Base-by-base conservation (phyloP, 2,113 vertebrate genomes). In the Talpa occidentalis region DNA sequence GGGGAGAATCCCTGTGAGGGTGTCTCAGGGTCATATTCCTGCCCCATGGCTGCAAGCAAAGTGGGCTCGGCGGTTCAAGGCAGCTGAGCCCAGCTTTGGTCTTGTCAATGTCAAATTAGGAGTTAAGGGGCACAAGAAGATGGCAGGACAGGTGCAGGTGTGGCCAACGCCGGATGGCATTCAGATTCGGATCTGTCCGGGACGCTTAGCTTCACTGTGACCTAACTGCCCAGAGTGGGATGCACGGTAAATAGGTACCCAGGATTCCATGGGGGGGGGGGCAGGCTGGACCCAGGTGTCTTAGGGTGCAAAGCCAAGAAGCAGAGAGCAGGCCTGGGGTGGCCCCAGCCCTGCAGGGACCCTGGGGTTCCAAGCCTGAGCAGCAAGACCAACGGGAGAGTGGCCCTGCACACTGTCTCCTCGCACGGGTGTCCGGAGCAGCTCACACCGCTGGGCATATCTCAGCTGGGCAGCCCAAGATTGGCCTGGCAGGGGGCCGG, bases 71-170 rank as follows among this genome's bases (percentile, higher is more conserved):
- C 19, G 26, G 11, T 24, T 6, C 84, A 47, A 6, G 60, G 74
- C 0, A 0, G 35, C 30, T 0, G 0, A n/a, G 56, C 16, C 26
- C 37, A 14, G 4, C 32, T 30, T 76, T 35, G 0, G 1, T 7
- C 37, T 49, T 3, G n/a, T n/a, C n/a, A n/a, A n/a, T n/a, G n/a
- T n/a, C n/a, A n/a, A n/a, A n/a, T n/a, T n/a, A 49, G 6, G 49
- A 74, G 56, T 17, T n/a, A 49, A 76, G 1, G 16, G 64, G 67
- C 2, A 3, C 32, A 17, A 15, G 17, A 19, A 30, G 54, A 66
- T 16, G 5, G 30, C 24, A 28, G 35, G 16, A 16, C 5, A 26
- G 78, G 35, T 1, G 19, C 6, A 47, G 44, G n/a, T 3, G 19
- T 44, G 44, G 44, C n/a, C 47, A 49, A 19, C n/a, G n/a, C 47